These are phyloP conservation scores for Byasa hedistus DNA, from an alignment of 2,888 invertebrate genomes.

Conservation along the genomic window DNA sequence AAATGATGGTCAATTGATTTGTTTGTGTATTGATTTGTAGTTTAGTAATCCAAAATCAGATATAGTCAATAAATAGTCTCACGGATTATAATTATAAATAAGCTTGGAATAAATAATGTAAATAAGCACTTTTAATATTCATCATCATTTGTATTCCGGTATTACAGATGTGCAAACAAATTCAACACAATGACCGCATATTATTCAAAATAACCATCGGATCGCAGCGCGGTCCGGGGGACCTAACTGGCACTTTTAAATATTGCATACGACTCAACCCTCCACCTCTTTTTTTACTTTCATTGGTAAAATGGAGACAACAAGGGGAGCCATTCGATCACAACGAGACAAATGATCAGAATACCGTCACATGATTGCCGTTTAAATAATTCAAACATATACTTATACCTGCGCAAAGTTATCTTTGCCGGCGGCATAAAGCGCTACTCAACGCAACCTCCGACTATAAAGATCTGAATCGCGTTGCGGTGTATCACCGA, in stretches of 20 bases:
- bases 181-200: conserved; percentile 41
- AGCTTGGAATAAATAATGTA: background rate
- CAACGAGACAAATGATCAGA: conserved; percentile 75
- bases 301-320: conserved; percentile 42
- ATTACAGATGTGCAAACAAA: background rate
- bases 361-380: conserved; percentile 74
- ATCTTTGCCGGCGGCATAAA: background rate
- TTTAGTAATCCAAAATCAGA: too few species aligned
- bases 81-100: background rate
- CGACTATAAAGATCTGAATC: conserved; percentile 15
- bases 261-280: conserved; percentile 33
- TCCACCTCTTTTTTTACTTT: conserved; percentile 43
- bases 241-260: conserved; percentile 33
- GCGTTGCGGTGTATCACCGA: background rate
- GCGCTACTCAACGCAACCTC: background rate
- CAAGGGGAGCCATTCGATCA: conserved; percentile 53
- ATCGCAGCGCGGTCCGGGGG: conserved; percentile 21
- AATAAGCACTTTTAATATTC: conserved; percentile 11
- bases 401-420: conserved; percentile 53
- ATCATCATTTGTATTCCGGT: conserved; percentile 9
- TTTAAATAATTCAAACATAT: conserved; percentile 77
- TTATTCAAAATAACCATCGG: conserved; percentile 50
- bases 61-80: too few species aligned
- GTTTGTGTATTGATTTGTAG: too few species aligned
- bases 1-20: too few species aligned